These are phyloP conservation scores for Acanthurus lineatus DNA, from an alignment of 2,797 vertebrate species.

Conservation along the genomic window DNA sequence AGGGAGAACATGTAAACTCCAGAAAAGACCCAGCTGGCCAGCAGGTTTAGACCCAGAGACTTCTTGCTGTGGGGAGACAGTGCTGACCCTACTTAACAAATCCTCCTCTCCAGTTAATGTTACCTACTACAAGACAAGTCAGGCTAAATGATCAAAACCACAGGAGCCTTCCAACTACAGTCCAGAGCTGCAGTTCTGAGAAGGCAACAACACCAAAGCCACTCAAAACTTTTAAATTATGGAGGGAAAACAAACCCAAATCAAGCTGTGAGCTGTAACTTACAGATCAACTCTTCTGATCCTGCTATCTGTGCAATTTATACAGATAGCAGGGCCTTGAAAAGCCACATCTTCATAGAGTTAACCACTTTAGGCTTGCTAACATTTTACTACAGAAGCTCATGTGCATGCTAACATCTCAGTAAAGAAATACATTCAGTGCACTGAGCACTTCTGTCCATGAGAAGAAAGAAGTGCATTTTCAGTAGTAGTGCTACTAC, in stretches of 20 bases:
- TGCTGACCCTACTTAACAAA: background rate
- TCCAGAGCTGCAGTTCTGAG: conserved; percentile 1
- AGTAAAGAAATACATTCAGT: background rate
- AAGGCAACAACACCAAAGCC: background rate
- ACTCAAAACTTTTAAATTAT: conserved; percentile 1
- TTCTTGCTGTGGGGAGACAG: too few relatives aligned
- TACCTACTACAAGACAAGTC: background rate
- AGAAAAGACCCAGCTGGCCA: too few relatives aligned
- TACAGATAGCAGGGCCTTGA: background rate
- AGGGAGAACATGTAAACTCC: too few relatives aligned
- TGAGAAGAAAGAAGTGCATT: background rate
- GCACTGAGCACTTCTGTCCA: too few relatives aligned
- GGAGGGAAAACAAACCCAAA: background rate
- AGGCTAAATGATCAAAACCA: background rate
- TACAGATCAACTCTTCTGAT: background rate
- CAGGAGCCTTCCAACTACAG: background rate
- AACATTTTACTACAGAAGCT: background rate
- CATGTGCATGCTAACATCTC: background rate
- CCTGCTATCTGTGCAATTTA: background rate
- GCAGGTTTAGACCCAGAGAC: background rate
- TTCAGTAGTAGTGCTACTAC: background rate
- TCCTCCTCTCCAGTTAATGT: background rate
- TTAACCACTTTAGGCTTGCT: background rate
- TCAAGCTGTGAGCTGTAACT: background rate
- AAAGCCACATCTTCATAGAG: background rate